These are phyloP conservation scores for Hycleus cichorii DNA, from an alignment of 1,140 invertebrate species.

Conservation along the genomic window DNA sequence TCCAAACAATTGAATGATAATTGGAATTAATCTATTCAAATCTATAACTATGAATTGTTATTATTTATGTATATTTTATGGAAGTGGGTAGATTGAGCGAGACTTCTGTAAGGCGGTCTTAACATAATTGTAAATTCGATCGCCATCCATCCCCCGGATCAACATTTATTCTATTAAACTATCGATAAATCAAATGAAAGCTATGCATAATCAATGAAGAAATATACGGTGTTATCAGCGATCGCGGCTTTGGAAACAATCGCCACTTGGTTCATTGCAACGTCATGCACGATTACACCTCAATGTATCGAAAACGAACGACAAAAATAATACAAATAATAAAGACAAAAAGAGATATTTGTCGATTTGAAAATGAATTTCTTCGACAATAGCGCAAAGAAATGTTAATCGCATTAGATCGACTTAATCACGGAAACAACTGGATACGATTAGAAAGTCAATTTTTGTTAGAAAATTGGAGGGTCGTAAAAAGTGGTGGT, in stretches of 20 bases:
- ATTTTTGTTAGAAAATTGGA: constrained; percentile 32
- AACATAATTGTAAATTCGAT: constrained; percentile 20
- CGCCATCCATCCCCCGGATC: constrained; percentile 15
- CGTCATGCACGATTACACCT: constrained; percentile 18
- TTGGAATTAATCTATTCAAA: no score
- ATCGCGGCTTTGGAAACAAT: constrained; percentile 33
- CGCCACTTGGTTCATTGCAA: constrained; percentile 22
- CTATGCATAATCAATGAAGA: constrained; percentile 34
- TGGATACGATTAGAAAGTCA: constrained; percentile 21
- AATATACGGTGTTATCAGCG: constrained; percentile 19
- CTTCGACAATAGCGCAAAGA: no score
- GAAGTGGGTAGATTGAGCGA: no score
- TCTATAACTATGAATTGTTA: no score
- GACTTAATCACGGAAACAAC: constrained; percentile 7
- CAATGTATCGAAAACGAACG: background rate
- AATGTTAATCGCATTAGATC: no score
- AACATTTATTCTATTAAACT: constrained; percentile 31
- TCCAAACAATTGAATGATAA: no score
- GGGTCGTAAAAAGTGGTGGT: constrained; percentile 32
- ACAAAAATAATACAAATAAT: background rate
- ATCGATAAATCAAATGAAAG: constrained; percentile 33
- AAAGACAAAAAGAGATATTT: constrained; percentile 12
- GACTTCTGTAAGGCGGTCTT: no score
- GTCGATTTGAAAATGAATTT: no score
- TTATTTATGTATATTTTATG: no score